Base-by-base conservation (phyloP, 2,113 vertebrate species). In the Zosterops hypoxanthus region DNA sequence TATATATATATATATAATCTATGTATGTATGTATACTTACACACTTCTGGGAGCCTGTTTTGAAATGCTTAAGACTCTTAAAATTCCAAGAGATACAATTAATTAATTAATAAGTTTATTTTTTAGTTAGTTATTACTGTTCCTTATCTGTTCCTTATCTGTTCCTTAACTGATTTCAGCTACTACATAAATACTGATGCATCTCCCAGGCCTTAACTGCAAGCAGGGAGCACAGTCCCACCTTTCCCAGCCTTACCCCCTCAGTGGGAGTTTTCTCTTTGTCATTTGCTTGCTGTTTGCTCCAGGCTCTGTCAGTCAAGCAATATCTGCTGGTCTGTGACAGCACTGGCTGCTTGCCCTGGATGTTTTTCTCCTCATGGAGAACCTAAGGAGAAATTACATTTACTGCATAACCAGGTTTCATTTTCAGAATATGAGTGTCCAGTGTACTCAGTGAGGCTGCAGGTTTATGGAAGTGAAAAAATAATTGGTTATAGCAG, bases 1-100 rank as follows among this genome's bases (percentile, higher is more conserved):
- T 39, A 39, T 3, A 12, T 14, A 16, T 24, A 52, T 49, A 8
- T 49, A 4, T 31, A 7, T 14, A 9, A 34, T 34, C 34, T 34
- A 34, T 22, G 2, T 34, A 9, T 9, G 1, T 9, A 7, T 23
- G 18, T 23, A 19, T 4, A 7, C 17, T 14, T 24, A 9, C 5
- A 41, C 14, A 5, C 44, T 41, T 75, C 29, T 75, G 23, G 26
- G 47, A 75, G 8, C 3, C 31, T 15, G 2, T 49, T 53, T 53
- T 57, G 46, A 66, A 77, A 16, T 66, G 22, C 47, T 59, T 65
- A 46, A 57, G 50, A 17, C 12, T 36, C 18, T 9, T 69, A 42
- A 66, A 59, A 42, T 8, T 73, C 9, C 23, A 63, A 46, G 28
- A 84, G 9, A 26, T 44, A 33, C 1, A 50, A 50, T 20, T 52